phyloP scores from a whole-genome alignment of 2,888 invertebrate species.

The Sabatieria punctata region DNA sequence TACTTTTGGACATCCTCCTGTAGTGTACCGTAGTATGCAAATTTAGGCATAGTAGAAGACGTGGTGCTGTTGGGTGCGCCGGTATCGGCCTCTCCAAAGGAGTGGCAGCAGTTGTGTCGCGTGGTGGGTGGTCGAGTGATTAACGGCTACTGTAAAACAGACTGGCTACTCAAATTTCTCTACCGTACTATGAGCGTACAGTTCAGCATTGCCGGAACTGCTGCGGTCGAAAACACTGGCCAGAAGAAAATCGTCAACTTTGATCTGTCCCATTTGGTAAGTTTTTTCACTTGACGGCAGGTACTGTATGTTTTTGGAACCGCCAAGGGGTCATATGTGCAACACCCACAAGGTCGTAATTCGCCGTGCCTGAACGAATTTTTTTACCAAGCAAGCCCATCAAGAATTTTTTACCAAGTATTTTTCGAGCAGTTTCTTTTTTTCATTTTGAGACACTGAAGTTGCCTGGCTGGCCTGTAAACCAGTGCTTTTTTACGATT shows the following conservation, averaged over 20 bases:
- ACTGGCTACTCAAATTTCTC: slow-evolving; percentile 49
- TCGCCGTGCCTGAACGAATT: no score
- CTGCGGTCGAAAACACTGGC: slow-evolving; percentile 37
- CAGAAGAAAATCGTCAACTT: slow-evolving; percentile 43
- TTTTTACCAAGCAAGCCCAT: no score
- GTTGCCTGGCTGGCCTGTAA: no score
- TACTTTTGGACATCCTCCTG: no score
- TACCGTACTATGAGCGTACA: slow-evolving; percentile 47
- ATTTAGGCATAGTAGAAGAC: slow-evolving; percentile 47
- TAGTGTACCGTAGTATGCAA: no score
- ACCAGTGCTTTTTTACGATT: no score
- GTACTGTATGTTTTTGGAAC: not conserved
- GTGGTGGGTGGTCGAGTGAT: slow-evolving; percentile 48
- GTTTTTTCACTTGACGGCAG: slow-evolving; percentile 12
- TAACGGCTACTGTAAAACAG: slow-evolving; percentile 48
- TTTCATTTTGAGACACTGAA: no score
- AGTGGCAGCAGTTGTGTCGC: slow-evolving; percentile 38
- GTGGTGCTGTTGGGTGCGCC: slow-evolving; percentile 48
- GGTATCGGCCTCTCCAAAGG: slow-evolving; percentile 41
- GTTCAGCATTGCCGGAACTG: slow-evolving; percentile 45
- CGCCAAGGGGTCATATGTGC: no score
- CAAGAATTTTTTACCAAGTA: no score
- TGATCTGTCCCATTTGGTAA: slow-evolving; percentile 44
- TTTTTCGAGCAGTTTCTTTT: no score
- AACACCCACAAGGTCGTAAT: no score